Evolutionary conservation across 2,113 vertebrate genomes (phyloP).

Genomic region (Nesogale talazaci): DNA sequence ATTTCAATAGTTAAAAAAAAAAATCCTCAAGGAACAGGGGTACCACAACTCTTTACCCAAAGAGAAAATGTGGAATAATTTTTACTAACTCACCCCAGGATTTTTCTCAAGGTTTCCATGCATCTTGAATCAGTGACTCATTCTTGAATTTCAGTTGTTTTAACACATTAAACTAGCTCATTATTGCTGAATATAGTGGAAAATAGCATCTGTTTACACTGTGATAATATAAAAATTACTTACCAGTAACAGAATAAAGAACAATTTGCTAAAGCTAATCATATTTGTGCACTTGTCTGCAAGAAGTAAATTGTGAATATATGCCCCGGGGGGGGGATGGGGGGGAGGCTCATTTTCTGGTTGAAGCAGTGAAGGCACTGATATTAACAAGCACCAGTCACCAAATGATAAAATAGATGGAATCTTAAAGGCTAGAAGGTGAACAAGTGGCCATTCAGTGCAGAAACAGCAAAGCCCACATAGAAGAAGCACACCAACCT

Average conservation of each 20-base stretch:
- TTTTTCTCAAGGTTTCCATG: conserved; percentile 75
- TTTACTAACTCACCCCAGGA: conserved; percentile 26
- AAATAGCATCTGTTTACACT: conserved; percentile 86
- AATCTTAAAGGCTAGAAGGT: no score
- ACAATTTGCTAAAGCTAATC: conserved; percentile 86
- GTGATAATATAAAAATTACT: conserved; percentile 88
- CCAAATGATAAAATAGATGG: no score
- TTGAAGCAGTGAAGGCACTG: conserved; percentile 67
- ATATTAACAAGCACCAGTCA: conserved; percentile 65
- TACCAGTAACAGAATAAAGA: conserved; percentile 86
- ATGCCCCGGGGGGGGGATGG: conserved; percentile 69
- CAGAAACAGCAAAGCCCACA: no score
- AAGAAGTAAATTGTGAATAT: conserved; percentile 84
- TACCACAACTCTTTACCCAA: background rate
- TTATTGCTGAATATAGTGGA: conserved; percentile 82
- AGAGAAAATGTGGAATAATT: conserved; percentile 45
- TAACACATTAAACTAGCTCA: conserved; percentile 84
- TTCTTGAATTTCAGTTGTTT: conserved; percentile 82
- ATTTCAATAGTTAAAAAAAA: no score
- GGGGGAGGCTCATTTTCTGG: conserved; percentile 71
- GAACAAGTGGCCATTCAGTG: no score
- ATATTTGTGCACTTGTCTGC: conserved; percentile 85
- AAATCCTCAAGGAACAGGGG: background rate
- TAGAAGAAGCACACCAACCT: no score
- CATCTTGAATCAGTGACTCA: conserved; percentile 76